phyloP scores from a whole-genome alignment of 2,888 invertebrate genomes.

The Lydus trimaculatus region DNA sequence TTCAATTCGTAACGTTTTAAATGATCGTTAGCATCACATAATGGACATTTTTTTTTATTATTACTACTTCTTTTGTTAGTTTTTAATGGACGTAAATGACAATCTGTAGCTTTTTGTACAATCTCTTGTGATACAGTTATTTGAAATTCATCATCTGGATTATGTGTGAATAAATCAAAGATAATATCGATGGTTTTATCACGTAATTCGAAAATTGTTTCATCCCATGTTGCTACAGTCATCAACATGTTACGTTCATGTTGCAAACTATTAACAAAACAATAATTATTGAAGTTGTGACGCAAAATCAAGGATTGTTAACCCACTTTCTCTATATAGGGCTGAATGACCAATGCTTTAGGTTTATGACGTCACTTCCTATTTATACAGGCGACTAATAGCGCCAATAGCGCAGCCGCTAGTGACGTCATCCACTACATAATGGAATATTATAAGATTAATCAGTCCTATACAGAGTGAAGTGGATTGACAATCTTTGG shows the following conservation, averaged over 20 bases:
- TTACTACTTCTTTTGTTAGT: slow-evolving; percentile 31
- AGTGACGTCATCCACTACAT: too few relatives aligned
- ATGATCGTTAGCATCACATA: slow-evolving; percentile 60
- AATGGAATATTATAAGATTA: too few relatives aligned
- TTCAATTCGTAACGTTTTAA: slow-evolving; percentile 64
- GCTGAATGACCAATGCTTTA: too few relatives aligned
- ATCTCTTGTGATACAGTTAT: slow-evolving; percentile 49
- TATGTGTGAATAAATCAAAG: slow-evolving; percentile 41
- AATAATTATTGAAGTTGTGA: too few relatives aligned
- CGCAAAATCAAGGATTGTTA: too few relatives aligned
- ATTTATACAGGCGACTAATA: too few relatives aligned
- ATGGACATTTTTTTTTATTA: slow-evolving; percentile 50
- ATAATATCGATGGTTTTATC: slow-evolving; percentile 49
- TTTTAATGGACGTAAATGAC: slow-evolving; percentile 64
- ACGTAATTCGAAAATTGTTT: slow-evolving; percentile 50
- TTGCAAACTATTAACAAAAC: slow-evolving; percentile 7
- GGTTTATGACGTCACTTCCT: too few relatives aligned
- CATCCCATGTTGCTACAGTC: slow-evolving; percentile 49
- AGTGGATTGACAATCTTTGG: too few relatives aligned
- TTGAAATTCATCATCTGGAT: slow-evolving; percentile 33
- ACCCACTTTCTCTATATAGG: too few relatives aligned
- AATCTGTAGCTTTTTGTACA: slow-evolving; percentile 63
- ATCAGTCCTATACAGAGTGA: too few relatives aligned
- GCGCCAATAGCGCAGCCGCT: too few relatives aligned
- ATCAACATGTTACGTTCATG: slow-evolving; percentile 41